Evolutionary conservation across 2,888 invertebrate genomes (phyloP).

Genomic region (Tenodera sinensis): DNA sequence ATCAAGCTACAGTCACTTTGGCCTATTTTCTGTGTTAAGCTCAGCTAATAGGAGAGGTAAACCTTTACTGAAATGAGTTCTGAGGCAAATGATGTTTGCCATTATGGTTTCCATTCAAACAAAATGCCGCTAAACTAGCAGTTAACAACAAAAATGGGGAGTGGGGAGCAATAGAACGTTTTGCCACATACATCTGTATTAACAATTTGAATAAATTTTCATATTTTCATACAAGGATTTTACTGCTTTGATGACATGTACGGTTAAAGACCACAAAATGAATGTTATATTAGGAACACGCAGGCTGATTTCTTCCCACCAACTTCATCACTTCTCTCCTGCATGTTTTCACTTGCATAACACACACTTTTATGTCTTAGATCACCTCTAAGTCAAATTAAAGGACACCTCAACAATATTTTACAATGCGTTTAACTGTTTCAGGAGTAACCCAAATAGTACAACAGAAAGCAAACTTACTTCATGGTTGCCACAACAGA

Average conservation of each 20-base stretch:
- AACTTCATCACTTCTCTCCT: background rate
- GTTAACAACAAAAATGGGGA: background rate
- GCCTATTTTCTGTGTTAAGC: background rate
- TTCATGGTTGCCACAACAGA: background rate
- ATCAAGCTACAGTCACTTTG: constrained; percentile 8
- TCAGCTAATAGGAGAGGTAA: background rate
- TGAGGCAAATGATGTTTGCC: background rate
- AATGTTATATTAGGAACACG: background rate
- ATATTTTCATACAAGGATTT: background rate
- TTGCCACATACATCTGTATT: background rate
- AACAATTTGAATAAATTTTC: too few relatives aligned
- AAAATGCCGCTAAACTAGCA: background rate
- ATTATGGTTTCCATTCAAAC: background rate
- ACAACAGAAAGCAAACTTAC: background rate
- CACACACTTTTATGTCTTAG: background rate
- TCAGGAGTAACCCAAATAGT: background rate
- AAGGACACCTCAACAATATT: background rate
- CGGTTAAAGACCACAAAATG: background rate
- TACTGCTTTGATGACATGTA: background rate
- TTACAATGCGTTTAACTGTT: background rate
- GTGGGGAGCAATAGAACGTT: background rate
- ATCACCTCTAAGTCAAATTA: background rate
- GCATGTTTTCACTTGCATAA: background rate
- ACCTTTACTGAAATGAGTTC: background rate
- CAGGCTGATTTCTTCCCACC: background rate